Base-by-base conservation (phyloP, 2,888 invertebrate genomes). In the Nowickia ferox region DNA sequence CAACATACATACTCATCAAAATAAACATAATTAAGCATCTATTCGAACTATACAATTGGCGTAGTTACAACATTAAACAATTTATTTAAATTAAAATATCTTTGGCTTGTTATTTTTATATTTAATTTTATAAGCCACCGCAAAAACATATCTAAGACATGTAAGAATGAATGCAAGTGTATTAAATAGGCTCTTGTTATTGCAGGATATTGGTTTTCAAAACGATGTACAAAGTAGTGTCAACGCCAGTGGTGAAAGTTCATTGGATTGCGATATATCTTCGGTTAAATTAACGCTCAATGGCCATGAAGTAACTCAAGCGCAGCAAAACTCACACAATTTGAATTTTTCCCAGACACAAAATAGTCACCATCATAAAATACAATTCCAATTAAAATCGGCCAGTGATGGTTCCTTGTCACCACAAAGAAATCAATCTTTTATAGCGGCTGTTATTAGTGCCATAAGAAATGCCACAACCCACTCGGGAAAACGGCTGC, bases 151-250 rank as follows among this genome's bases (percentile, higher is more conserved):
- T 10, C 19, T 48, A 48, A n/a, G 13, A 15, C 15, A 8, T n/a
- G 6, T 48, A 30, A 30, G 30, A 8, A 30, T n/a, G 30, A 8
- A 30, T 30, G 30, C n/a, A 11, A 3, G 11, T 22, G 22, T 22
- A 59, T 42, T 55, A 53, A 46, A 55, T 19, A 55, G 55, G n/a
- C 8, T 63, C 9, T 76, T 79, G 53, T 61, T 68, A 61, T 84
- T 88, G 81, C 86, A 96, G 95, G 96, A 96, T 90, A 95, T 95
- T 81, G 95, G 96, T 88, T 97, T 95, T 92, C 96, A 96, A 90
- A 96, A 96, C 89, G 97, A 97, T 91, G 95, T 95, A 0, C 96
- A 95, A 91, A 95, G 96, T 89, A 95, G 95, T 89, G 96, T 96
- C 89, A 96, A 96, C 91, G 95, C 95, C 91, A 95, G 96, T 75